A percentile compares a stretch with the other conserved stretches of the same genome.
phyloP scores from a whole-genome alignment of 64 coral and sea anemone species.

The Platygyra sinensis region DNA sequence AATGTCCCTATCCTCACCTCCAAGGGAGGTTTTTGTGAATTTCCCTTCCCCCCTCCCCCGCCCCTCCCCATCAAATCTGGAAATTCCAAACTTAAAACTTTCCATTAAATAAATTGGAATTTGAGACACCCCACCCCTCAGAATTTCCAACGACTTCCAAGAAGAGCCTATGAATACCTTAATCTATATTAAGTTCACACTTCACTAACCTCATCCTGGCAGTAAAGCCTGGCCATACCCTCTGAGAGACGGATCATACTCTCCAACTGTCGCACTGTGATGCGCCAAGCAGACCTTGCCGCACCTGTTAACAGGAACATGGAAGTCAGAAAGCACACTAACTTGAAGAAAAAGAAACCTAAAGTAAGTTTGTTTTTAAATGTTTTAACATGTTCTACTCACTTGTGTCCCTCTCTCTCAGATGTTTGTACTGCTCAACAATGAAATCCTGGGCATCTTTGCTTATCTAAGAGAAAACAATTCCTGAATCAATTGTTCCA shows the following conservation, averaged over 20 bases:
- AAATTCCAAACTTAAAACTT: no score
- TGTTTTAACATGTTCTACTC: neutral
- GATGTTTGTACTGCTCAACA: constrained; percentile 95
- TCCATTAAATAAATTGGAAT: no score
- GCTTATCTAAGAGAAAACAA: constrained; percentile 65
- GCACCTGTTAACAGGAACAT: constrained; percentile 49
- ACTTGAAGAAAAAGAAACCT: no score
- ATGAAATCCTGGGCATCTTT: constrained; percentile 97
- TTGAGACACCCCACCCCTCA: no score
- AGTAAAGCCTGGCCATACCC: constrained; percentile 96
- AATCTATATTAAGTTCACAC: no score
- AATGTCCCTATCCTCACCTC: no score
- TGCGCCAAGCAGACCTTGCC: constrained; percentile 93
- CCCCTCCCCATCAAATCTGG: no score
- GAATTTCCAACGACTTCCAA: no score
- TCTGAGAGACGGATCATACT: constrained; percentile 99
- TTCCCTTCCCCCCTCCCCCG: no score
- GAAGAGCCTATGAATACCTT: neutral
- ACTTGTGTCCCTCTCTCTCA: constrained; percentile 94
- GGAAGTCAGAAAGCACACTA: no score
- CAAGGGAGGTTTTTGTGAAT: no score
- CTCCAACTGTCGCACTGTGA: constrained; percentile 96
- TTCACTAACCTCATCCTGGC: constrained; percentile 78
- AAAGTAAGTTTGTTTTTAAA: no score
- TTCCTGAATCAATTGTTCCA: neutral